Percentiles rank a stretch among this genome's conserved stretches.
These are phyloP conservation scores for Prolemur simus DNA, from an alignment of 2,113 vertebrate species.

Conservation along the genomic window DNA sequence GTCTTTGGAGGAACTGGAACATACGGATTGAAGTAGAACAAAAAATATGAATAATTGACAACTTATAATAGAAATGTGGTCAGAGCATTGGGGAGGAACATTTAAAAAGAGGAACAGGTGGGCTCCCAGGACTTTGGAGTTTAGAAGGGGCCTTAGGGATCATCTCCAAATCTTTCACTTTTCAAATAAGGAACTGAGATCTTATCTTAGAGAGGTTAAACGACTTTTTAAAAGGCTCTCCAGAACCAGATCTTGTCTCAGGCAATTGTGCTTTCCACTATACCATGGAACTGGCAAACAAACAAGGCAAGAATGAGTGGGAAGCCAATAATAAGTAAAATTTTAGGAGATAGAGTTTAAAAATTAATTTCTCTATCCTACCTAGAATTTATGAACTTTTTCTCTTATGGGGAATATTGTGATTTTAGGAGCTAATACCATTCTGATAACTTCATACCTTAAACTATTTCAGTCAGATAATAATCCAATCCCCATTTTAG, in stretches of 20 bases:
- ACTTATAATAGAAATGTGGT: background rate
- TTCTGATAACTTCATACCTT: background rate
- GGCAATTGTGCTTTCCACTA: background rate
- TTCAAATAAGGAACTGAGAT: slow-evolving; percentile 18
- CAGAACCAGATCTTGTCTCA: background rate
- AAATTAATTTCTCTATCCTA: background rate
- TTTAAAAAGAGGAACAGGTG: background rate
- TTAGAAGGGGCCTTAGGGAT: background rate
- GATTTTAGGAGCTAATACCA: background rate
- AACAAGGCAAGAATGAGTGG: background rate
- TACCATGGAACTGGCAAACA: background rate
- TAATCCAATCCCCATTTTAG: background rate
- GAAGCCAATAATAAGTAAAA: background rate
- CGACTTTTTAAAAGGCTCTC: slow-evolving; percentile 13
- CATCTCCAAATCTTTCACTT: slow-evolving; percentile 36
- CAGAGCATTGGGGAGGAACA: background rate
- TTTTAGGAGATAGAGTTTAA: background rate
- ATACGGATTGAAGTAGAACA: background rate
- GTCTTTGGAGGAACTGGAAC: background rate
- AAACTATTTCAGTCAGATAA: background rate
- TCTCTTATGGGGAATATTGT: background rate
- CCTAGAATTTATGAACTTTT: slow-evolving; percentile 4
- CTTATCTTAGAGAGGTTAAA: background rate
- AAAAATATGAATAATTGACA: background rate
- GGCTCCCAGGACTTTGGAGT: background rate